Percentiles rank a stretch among this genome's conserved stretches.
These are phyloP conservation scores for Drosophila pseudoobscura DNA, from an alignment of 1,140 invertebrate genomes.

Conservation along the genomic window DNA sequence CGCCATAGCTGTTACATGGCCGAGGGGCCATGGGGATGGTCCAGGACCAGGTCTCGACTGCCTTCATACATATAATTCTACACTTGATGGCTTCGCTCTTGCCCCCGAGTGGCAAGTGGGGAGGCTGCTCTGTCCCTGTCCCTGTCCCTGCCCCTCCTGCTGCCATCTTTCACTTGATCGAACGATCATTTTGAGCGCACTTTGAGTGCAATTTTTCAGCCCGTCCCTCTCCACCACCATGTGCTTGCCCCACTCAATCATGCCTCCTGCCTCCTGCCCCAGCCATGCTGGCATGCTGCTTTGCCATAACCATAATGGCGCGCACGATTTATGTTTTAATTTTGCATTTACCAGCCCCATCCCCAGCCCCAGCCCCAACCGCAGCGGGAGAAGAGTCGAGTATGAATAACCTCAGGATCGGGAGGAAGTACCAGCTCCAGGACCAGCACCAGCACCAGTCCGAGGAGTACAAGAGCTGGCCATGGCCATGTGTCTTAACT, in stretches of 20 bases:
- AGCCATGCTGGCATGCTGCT: constrained; percentile 47
- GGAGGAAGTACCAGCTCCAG: background rate
- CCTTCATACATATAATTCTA: constrained; percentile 54
- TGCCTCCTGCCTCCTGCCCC: constrained; percentile 6
- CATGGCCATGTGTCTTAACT: constrained; percentile 59
- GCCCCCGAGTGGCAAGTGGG: constrained; percentile 24
- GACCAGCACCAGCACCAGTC: background rate
- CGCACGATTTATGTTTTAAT: constrained; percentile 83
- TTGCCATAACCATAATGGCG: constrained; percentile 83
- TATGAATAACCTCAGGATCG: constrained; percentile 19
- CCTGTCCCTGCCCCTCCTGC: constrained; percentile 7
- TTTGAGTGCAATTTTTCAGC: constrained; percentile 66
- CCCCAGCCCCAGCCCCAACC: constrained; percentile 18
- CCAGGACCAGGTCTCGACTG: background rate
- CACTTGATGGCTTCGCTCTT: constrained; percentile 62
- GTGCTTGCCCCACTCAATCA: constrained; percentile 66
- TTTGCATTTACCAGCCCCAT: constrained; percentile 72
- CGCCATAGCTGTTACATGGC: constrained; percentile 74
- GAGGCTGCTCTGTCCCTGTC: constrained; percentile 17
- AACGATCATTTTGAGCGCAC: constrained; percentile 74
- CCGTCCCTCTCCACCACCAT: background rate
- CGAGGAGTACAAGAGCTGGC: constrained; percentile 1
- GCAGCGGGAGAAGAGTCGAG: constrained; percentile 1
- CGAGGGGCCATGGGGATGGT: constrained; percentile 20
- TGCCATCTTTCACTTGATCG: constrained; percentile 66